A percentile compares a stretch with the other conserved stretches of the same genome.
Conservation (phyloP, 2,888 invertebrate species). For the Crepidodera aurea region DNA sequence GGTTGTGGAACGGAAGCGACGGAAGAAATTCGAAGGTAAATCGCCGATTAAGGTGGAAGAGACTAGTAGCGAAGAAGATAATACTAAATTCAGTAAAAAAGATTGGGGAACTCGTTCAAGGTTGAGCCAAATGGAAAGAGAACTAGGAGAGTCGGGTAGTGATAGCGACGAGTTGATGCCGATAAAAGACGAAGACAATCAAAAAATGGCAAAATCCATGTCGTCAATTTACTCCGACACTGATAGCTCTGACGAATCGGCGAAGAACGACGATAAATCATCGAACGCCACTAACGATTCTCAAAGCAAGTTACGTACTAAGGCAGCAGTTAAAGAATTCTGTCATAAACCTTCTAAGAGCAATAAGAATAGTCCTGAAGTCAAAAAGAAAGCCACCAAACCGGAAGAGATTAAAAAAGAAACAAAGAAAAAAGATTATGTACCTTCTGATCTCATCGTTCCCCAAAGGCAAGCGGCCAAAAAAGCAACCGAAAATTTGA, state of each 20-base stretch:
- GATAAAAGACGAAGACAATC: constrained; percentile 56
- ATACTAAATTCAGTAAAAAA: constrained; percentile 62
- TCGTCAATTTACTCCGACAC: constrained; percentile 86
- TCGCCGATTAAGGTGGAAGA: constrained; percentile 53
- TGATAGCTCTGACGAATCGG: constrained; percentile 68
- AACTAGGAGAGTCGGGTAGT: constrained; percentile 73
- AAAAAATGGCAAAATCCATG: constrained; percentile 65
- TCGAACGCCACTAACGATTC: constrained; percentile 73
- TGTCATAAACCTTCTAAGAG: constrained; percentile 62
- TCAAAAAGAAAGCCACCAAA: constrained; percentile 38
- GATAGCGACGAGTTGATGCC: constrained; percentile 82
- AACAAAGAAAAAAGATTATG: constrained; percentile 64
- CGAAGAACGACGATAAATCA: constrained; percentile 68
- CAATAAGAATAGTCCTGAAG: constrained; percentile 51
- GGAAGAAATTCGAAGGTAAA: constrained; percentile 53
- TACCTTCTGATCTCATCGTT: constrained; percentile 84
- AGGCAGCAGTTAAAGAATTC: constrained; percentile 87
- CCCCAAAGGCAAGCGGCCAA: constrained; percentile 91
- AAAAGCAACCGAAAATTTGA: constrained; percentile 89
- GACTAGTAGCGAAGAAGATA: constrained; percentile 72
- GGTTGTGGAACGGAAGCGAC: constrained; percentile 47
- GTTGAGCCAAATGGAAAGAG: constrained; percentile 77
- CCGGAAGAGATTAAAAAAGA: constrained; percentile 37
- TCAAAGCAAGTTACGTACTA: constrained; percentile 75
- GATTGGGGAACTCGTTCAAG: constrained; percentile 66